Base-by-base conservation (phyloP, 2,797 vertebrate genomes). In the Epinephelus awoara region DNA sequence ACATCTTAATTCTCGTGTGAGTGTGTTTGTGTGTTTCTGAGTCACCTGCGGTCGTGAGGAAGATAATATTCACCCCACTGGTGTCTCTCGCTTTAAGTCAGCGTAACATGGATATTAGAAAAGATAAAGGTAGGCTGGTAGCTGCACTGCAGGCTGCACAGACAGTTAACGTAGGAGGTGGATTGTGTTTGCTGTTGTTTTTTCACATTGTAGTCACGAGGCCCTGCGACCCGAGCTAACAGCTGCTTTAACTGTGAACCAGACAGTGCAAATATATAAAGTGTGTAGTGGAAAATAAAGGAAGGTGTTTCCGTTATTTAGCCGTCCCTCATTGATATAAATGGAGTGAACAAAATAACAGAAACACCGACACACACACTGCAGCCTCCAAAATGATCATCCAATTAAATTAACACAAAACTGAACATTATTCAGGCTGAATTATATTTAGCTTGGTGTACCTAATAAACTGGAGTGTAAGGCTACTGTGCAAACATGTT, bases 21-120 rank as follows among this genome's bases (percentile, higher is more conserved):
- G 77, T 83, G 84, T 87, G 84, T 88, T 58, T 89, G 80, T 86
- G 83, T 82, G 86, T 81, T 82, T 91, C 83, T 93, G 91, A 91
- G 76, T 94, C 92, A 93, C 75, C 78, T 92, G 92, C 77, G 91
- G 89, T 91, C 47, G 84, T 86, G 71, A 77, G 34, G 67, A 58
- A 67, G 86, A 87, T 85, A 67, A 86, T 79, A 91, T 91, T 91
- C 80, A 79, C 62, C 82, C 61, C 81, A 38, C 52, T 79, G 65
- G 8, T 65, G 40, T 69, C 55, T 85, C 85, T 90, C 85, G 14
- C 79, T 90, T 84, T 85, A 88, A 89, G 69, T 90, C 88, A 90
- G 68, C 72, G 5, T 52, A 63, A 79, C 75, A 3, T 76, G 75
- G 63, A 87, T 85, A 87, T 85, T 71, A 84, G 79, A 82, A 63